Evolutionary conservation across 2,888 invertebrate genomes (phyloP).

Genomic region (Chelonus formosanus): DNA sequence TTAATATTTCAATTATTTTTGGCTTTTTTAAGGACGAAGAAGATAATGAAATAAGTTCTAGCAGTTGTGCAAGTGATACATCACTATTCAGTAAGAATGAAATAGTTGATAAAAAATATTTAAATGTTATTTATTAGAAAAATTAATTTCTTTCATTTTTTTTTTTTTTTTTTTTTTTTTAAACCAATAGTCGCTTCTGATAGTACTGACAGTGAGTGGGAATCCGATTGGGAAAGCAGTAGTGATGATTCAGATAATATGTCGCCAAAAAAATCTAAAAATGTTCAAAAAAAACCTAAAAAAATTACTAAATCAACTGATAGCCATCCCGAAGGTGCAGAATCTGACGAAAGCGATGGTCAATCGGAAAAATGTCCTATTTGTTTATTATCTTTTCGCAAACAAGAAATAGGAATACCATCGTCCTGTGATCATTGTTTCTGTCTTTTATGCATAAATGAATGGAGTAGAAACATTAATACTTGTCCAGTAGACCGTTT

Average conservation of each 20-base stretch:
- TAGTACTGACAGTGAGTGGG: slow-evolving; percentile 53
- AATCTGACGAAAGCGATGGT: slow-evolving; percentile 74
- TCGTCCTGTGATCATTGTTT: slow-evolving; percentile 89
- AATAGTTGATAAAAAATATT: slow-evolving; percentile 3
- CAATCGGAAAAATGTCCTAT: slow-evolving; percentile 89
- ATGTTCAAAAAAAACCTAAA: slow-evolving; percentile 28
- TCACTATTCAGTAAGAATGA: no score
- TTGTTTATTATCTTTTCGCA: slow-evolving; percentile 79
- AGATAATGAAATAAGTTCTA: no score
- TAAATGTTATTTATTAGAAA: no score
- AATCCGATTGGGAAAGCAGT: slow-evolving; percentile 59
- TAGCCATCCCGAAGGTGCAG: slow-evolving; percentile 40
- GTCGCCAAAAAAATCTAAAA: slow-evolving; percentile 26
- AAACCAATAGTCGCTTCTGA: slow-evolving; percentile 21
- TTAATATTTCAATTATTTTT: not conserved
- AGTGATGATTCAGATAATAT: slow-evolving; percentile 45
- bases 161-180: no score
- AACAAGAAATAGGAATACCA: slow-evolving; percentile 86
- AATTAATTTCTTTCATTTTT: no score
- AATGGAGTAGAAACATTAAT: slow-evolving; percentile 95
- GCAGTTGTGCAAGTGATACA: no score
- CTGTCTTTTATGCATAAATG: slow-evolving; percentile 88
- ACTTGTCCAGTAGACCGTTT: slow-evolving; percentile 94
- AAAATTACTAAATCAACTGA: not conserved
- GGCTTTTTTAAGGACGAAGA: not conserved